A percentile compares a stretch with the other conserved stretches of the same genome.
Evolutionary conservation across 2,888 invertebrate genomes (phyloP).

Genomic region (Dasypolia templi): DNA sequence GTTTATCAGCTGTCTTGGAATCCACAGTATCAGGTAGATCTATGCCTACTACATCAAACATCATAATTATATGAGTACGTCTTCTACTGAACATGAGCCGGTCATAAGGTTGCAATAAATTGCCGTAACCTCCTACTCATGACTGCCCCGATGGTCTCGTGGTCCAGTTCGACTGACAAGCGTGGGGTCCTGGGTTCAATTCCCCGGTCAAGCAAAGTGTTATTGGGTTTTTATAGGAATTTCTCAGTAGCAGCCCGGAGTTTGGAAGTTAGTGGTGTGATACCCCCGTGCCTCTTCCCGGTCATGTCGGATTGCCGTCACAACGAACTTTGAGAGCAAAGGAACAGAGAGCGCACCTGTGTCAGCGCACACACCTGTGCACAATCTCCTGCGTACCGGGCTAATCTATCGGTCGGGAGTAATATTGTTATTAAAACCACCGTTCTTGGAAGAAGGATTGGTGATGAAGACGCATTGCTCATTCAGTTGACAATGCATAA

Average conservation of each 20-base stretch:
- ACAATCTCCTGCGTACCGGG: background rate
- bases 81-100: background rate
- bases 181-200: background rate
- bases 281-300: too few relatives aligned
- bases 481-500: background rate
- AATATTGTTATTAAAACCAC: background rate
- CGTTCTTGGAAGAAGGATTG: background rate
- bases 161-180: background rate
- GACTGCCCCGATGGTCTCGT: background rate
- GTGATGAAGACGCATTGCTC: background rate
- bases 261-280: too few relatives aligned
- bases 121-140: background rate
- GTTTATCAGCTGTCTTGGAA: slow-evolving; percentile 74
- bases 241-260: too few relatives aligned
- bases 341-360: background rate
- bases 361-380: background rate
- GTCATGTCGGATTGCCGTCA: too few relatives aligned
- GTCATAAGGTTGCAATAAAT: background rate
- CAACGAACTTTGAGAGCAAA: background rate
- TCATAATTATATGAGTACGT: background rate
- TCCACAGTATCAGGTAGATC: slow-evolving; percentile 72
- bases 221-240: too few relatives aligned
- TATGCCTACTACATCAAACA: background rate
- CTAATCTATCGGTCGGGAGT: background rate
- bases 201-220: background rate